Evolutionary conservation across 1,140 invertebrate species (phyloP), one percentile per base, ranked within the genome.

Genomic region (Meteorus sp.): DNA sequence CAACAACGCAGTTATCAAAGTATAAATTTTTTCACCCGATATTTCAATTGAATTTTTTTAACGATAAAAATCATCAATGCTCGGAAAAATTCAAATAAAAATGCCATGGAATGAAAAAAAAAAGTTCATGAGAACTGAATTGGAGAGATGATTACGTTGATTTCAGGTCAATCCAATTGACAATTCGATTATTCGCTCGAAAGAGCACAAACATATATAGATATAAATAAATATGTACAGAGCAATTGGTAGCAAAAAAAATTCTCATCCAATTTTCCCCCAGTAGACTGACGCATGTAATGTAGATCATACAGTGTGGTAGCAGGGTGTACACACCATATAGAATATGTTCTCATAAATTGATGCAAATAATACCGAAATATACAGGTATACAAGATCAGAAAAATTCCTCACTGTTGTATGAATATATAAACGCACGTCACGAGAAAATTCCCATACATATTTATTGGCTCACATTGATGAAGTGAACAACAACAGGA

Each of bases 361-460:
- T 13, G 45, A 48, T 50, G 27, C 6, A 20, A 17, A 35, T 4
- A 27, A 15, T 7, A 29, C 27, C 22, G 25, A 50, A 13, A 31
- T 15, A 19, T 15, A 15, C 8, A 19, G 13, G 23, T 27, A 48
- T 13, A 8, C 13, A 48, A 33, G 11, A 33, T 7, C 6, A 33
- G 11, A 56, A 31, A 45, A 51, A 58, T 56, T 54, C 51, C 37
- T 43, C 27, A 37, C 35, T 4, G 13, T 15, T 29, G 50, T 33
- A 56, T 13, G 19, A 7, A 23, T 37, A 44, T 56, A 37, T 15
- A 31, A 9, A 9, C 35, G 25, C 13, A 29, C 27, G 2, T 11
- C 41, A 52, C 29, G 41, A 35, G 59, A 61, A 62, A 67, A 67
- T 62, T 62, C 59, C 63, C 66, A 63, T 67, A 67, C 65, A 67